phyloP scores from a whole-genome alignment of 92 coral and sea anemone genomes.

The Pocillopora grandis region DNA sequence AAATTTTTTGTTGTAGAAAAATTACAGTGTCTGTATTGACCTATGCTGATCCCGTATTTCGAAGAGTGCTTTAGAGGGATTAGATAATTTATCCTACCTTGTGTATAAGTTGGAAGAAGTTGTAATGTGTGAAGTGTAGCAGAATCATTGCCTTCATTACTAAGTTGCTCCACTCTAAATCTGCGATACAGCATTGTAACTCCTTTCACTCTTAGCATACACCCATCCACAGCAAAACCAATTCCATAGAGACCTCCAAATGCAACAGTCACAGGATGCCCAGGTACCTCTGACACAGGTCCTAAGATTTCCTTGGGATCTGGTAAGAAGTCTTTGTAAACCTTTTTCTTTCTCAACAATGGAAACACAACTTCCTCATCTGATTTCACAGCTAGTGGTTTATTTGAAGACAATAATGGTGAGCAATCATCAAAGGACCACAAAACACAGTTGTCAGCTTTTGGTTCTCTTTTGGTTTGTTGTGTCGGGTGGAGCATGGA shows the following conservation, averaged over 20 bases:
- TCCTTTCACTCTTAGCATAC: conserved; percentile 51
- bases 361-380: conserved; percentile 61
- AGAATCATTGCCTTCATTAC: conserved; percentile 54
- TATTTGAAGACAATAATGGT: neutral
- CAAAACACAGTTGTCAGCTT: conserved; percentile 67
- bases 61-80: no score
- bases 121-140: conserved; percentile 86
- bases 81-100: conserved; percentile 54
- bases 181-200: conserved; percentile 91
- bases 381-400: conserved; percentile 26
- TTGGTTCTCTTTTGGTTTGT: conserved; percentile 42
- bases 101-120: conserved; percentile 84
- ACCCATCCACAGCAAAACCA: conserved; percentile 75
- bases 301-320: conserved; percentile 88
- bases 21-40: no score
- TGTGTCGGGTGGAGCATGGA: neutral
- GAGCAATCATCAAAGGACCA: conserved; percentile 85
- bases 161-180: conserved; percentile 74
- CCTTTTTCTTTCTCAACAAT: conserved; percentile 68
- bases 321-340: conserved; percentile 69
- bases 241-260: conserved; percentile 76
- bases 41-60: no score
- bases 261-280: conserved; percentile 87
- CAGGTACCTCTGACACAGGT: conserved; percentile 78
- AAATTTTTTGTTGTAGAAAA: no score